Conservation (phyloP, 2,113 vertebrate genomes). For the Bos indicus region DNA sequence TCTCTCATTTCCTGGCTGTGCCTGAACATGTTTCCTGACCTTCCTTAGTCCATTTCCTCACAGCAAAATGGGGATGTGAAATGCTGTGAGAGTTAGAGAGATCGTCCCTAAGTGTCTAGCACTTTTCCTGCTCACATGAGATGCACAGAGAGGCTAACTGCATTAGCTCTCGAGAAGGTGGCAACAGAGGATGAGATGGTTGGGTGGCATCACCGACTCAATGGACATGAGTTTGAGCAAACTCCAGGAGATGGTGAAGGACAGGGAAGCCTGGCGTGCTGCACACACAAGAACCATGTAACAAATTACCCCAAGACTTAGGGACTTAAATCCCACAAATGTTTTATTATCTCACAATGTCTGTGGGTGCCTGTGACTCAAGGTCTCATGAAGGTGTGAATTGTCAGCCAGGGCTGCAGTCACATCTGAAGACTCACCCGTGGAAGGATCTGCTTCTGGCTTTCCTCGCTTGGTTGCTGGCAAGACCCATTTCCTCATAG, state of each 20-base stretch:
- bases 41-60: background rate
- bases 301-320: background rate
- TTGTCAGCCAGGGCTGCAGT: background rate
- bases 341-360: background rate
- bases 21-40: background rate
- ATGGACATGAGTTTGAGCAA: background rate
- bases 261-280: background rate
- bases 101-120: background rate
- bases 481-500: background rate
- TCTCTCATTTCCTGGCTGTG: background rate
- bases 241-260: background rate
- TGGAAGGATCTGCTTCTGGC: background rate
- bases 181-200: background rate
- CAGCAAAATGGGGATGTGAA: background rate
- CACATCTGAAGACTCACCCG: background rate
- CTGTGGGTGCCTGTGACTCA: background rate
- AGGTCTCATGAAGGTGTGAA: background rate
- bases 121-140: background rate
- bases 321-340: background rate
- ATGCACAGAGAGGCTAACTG: background rate
- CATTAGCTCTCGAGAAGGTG: background rate
- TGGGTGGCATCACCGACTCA: background rate
- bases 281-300: background rate
- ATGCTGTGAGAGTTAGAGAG: background rate
- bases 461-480: background rate